A percentile compares a stretch with the other conserved stretches of the same genome.
phyloP scores from a whole-genome alignment of 64 coral and sea anemone species.

The Stylophora pistillata region DNA sequence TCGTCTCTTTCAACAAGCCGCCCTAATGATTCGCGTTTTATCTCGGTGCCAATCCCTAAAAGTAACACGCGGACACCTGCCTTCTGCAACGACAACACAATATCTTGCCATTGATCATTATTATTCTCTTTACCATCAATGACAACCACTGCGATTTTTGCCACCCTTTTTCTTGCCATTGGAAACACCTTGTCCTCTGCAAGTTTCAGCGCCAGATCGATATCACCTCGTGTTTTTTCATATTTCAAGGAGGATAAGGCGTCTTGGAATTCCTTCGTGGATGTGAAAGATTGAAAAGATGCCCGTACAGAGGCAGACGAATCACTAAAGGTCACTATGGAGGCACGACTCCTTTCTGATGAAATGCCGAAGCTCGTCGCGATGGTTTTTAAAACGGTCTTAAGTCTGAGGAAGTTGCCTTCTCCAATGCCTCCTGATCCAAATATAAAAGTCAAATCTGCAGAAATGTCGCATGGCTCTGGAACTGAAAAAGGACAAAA shows the following conservation, averaged over 20 bases:
- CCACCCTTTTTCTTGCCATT: not conserved
- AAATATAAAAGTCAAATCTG: conserved; percentile 34
- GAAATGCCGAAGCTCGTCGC: conserved; percentile 30
- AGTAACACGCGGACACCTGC: conserved; percentile 42
- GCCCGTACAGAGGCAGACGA: not conserved
- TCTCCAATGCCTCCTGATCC: conserved; percentile 20
- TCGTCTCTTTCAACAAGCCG: not conserved
- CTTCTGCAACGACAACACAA: conserved; percentile 20
- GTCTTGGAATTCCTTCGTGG: not conserved
- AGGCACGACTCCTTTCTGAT: not conserved
- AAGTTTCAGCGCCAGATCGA: conserved; percentile 10
- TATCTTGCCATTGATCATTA: not conserved
- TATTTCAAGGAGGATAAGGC: conserved; percentile 5
- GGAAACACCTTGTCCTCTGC: conserved; percentile 16
- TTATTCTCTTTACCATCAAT: not conserved
- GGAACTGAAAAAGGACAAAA: not conserved
- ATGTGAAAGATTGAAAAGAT: not conserved
- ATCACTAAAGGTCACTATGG: conserved; percentile 22
- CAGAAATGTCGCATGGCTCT: conserved; percentile 23
- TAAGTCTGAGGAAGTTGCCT: conserved; percentile 8
- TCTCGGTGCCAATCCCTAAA: conserved; percentile 22
- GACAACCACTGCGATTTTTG: conserved; percentile 22
- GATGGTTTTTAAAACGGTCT: conserved; percentile 25
- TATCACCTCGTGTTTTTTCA: not conserved
- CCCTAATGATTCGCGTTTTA: not conserved